Base-by-base conservation (phyloP, 2,797 vertebrate species). In the Ataeniobius toweri region DNA sequence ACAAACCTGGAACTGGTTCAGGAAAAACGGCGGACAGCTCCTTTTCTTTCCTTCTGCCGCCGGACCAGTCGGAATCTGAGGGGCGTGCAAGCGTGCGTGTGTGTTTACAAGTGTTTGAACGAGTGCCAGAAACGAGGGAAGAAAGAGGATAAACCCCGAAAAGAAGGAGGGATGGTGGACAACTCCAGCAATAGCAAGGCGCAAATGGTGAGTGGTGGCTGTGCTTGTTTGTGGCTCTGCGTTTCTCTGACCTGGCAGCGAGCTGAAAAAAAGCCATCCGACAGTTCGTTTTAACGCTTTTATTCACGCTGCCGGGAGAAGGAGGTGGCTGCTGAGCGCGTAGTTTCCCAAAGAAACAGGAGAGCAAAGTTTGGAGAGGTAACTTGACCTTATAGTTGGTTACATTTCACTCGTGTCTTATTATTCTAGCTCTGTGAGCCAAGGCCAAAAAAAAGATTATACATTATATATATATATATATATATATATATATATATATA, bases 81-180 rank as follows among this genome's bases (percentile, higher is more conserved):
- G 74, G 26, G 74, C 36, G 67, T 79, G 59, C 79, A 76, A 53
- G 84, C 78, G 82, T 58, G 88, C 39, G 83, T 39, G 89, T 82
- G 92, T 91, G 92, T 93, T 93, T 94, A 91, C 92, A 92, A 93
- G 92, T 90, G 92, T 93, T 88, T 92, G 93, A 92, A 87, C 86
- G 86, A 83, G 90, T 86, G 92, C 89, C 93, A 93, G 92, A 82
- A 85, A 89, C 89, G 89, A 92, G 91, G 88, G 88, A 89, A 85
- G 83, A 50, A 87, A 85, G 80, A 89, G 89, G 90, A 86, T 77
- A 84, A 83, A 85, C 68, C 79, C 84, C 70, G 13, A 24, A 36
- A 89, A 83, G 88, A 89, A 93, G 91, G 92, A 96, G 96, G 95
- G 94, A 96, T 96, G 95, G 95, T 96, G 93, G 96, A 96, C 87